phyloP scores from a whole-genome alignment of 2,888 invertebrate genomes.

The Clostera curtula region DNA sequence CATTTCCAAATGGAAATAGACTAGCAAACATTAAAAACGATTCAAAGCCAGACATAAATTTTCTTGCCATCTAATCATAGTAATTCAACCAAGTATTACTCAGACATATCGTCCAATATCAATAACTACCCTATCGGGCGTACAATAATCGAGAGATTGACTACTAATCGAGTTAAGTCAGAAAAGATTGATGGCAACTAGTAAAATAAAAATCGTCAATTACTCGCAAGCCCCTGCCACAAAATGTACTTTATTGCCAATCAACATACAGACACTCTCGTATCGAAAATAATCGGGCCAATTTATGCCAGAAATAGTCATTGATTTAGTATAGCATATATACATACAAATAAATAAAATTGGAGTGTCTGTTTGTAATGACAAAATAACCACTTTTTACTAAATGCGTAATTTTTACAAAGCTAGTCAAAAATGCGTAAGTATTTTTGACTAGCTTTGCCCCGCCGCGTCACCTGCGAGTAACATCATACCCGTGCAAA shows the following conservation, averaged over 20 bases:
- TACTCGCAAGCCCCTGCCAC: slow-evolving; percentile 15
- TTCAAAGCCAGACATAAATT: background rate
- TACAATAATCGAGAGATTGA: slow-evolving; percentile 6
- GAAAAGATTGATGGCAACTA: slow-evolving; percentile 10
- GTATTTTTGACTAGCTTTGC: no score
- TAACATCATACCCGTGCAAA: no score
- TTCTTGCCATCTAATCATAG: background rate
- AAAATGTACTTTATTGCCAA: slow-evolving; percentile 24
- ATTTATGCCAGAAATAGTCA: no score
- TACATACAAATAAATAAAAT: no score
- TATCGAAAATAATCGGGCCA: no score
- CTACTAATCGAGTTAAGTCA: slow-evolving; percentile 12
- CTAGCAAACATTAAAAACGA: background rate
- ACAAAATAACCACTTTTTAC: no score
- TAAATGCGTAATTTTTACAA: no score
- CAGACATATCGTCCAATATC: background rate
- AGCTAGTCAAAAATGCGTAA: no score
- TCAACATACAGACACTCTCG: slow-evolving; percentile 29
- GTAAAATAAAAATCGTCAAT: slow-evolving; percentile 17
- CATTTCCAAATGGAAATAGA: no score
- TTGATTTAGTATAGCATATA: no score
- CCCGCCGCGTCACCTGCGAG: no score
- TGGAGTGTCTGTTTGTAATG: no score
- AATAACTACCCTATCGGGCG: background rate
- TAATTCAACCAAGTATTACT: background rate